Evolutionary conservation across 2,797 vertebrate species (phyloP), one percentile per base, ranked within the genome.

Genomic region (Botia almorhae): DNA sequence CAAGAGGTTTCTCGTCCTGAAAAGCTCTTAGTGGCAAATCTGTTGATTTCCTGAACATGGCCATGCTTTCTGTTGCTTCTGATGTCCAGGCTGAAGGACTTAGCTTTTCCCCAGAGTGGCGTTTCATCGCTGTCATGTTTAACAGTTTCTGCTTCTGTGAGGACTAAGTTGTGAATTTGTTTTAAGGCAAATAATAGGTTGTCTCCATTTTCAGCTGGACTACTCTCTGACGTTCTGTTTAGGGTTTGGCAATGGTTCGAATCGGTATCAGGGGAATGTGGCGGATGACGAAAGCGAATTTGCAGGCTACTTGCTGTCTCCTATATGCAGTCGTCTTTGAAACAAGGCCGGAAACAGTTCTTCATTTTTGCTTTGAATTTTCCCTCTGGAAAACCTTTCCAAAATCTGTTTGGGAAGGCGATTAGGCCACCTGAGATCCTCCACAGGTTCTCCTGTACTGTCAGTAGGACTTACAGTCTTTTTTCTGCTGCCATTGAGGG

Each of bases 1-100:
- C 87, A 19, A 94, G 90, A 53, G 93, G 92, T 87, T 91, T 89
- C 67, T 94, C 94, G 14, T 94, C 93, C 87, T 93, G 94, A n/a
- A 95, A 89, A 51, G 93, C 93, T 92, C 94, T 90, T 92, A 81
- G 89, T 92, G 84, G 89, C 89, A 56, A 93, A 85, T 83, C 92
- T 85, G 58, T 84, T 89, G 74, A 86, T 83, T 79, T 94, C 93
- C 16, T 78, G 81, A 58, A 88, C 61, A 11, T 94, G 94, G 0
- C 93, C 94, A 87, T 94, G 94, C 76, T 94, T 95, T 81, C 94
- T 90, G 84, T 81, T 80, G 74, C 86, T 89, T 84, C 90, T 83
- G 43, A 91, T 87, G 63, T 95, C 94, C 82, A 90, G 81, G 89
- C 93, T 93, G 84, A 94, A 92, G 0, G 93, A 92, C 83, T 93